phyloP scores from a whole-genome alignment of 2,888 invertebrate genomes.

The Dryocosmus kuriphilus region DNA sequence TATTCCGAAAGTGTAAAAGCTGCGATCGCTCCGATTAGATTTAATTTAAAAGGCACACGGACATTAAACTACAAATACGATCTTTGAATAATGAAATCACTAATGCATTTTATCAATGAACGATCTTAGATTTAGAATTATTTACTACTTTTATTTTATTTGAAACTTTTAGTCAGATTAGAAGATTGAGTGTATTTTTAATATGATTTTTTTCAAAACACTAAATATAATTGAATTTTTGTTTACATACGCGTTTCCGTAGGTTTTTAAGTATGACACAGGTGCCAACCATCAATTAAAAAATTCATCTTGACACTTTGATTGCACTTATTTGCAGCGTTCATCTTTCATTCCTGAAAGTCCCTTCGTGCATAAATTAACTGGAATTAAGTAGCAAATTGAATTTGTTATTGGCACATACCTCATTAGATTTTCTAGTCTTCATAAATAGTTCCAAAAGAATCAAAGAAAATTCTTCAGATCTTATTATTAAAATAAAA shows the following conservation, averaged over 20 bases:
- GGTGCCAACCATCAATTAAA: neutral
- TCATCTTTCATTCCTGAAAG: neutral
- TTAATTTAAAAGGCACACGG: slow-evolving; percentile 41
- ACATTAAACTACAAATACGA: slow-evolving; percentile 21
- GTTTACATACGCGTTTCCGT: no score
- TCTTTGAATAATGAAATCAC: neutral
- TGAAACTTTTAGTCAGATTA: no score
- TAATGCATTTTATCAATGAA: neutral
- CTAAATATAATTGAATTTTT: no score
- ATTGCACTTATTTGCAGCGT: neutral
- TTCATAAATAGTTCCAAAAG: no score
- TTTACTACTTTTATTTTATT: no score
- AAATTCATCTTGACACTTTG: neutral
- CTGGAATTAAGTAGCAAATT: neutral
- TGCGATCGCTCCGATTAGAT: slow-evolving; percentile 41
- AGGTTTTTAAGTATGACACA: neutral
- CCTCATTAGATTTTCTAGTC: neutral
- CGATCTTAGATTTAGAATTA: neutral
- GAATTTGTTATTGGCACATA: neutral
- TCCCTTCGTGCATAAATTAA: neutral
- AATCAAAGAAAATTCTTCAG: no score
- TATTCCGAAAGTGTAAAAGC: slow-evolving; percentile 45
- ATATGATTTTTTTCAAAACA: no score
- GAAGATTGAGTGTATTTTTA: no score
- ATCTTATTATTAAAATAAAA: no score